Evolutionary conservation across 2,888 invertebrate species (phyloP), one percentile per base, ranked within the genome.

Genomic region (Cosmopolites sordidus): DNA sequence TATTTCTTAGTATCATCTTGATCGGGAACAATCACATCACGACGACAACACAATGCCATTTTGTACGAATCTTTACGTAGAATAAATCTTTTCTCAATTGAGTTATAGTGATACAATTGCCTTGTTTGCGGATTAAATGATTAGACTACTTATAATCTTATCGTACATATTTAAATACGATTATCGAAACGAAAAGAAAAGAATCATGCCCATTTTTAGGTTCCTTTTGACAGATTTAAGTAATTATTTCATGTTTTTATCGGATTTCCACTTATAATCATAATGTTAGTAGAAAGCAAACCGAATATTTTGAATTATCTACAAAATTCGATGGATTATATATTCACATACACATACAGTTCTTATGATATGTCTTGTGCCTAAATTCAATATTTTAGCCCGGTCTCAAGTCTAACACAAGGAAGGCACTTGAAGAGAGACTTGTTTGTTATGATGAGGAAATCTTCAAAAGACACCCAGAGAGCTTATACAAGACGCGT

Each of bases 1-100:
- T 64, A 60, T 29, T 60, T 52, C 41, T 59, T 59, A 8, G 62
- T 60, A 37, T 63, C 62, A 16, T 56, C 60, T 16, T 43, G 16
- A 14, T 29, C 16, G 11, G 29, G 40, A 6, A 27, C 33, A 44
- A 44, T 39, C 5, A 12, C 33, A 22, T 48, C 43, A 14, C 46
- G 41, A 14, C 44, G 43, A 44, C 58, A 55, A 18, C 58, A 58
- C 3, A 58, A 9, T 6, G 42, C 43, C 51, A 55, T 55, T 44
- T 33, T 33, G 11, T 12, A 8, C 8, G 8, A 8, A 22, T 22
- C 8, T 22, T 22, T 22, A 22, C 22, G 8, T 22, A 3, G 8
- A 22, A 22, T 8, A 22, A 33, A 33, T 12, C 33, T 9, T 33
- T n/a, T n/a, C n/a, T n/a, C n/a, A n/a, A n/a, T n/a, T n/a, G n/a